Evolutionary conservation across 2,797 vertebrate genomes (phyloP), one percentile per base, ranked within the genome.

Genomic region (Smutsia gigantea): DNA sequence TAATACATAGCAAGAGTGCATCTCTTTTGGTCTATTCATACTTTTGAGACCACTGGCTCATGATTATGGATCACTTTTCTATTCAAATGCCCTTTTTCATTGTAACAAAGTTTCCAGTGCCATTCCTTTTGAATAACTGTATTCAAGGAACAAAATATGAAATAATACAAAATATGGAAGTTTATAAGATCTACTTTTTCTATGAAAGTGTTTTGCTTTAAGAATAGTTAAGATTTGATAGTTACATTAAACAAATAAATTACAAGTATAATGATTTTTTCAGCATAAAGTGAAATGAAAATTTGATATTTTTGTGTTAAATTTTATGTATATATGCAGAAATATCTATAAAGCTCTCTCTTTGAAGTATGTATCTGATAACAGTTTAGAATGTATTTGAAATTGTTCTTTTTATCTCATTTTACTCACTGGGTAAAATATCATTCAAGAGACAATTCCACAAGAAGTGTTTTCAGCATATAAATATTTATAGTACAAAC

Each of bases 351-450:
- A 94, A 27, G 87, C 29, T 90, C 55, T 42, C 27, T 71, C 29
- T 82, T 89, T 83, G 64, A 93, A 93, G 53, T 64, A 5, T 88
- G 4, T 46, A 90, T 12, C 15, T 10, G 90, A 17, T 85, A 87
- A 59, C 10, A 10, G 31, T 90, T 86, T 93, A 94, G 57, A 72
- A 71, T 86, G 25, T 72, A 86, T 86, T 95, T 90, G 29, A 92
- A 83, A 95, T 69, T 83, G 13, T 88, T 90, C 21, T 75, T 91
- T 92, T 90, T 86, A 85, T 72, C 63, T 94, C 25, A 64, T 23
- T 85, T 92, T 95, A 63, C 7, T 96, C 68, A 92, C 37, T 83
- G 39, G 46, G 86, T 96, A 94, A 85, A 95, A 81, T 77, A 90
- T 53, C 78, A 91, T 91, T 93, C 55, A 87, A 59, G 25, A 85